phyloP scores from a whole-genome alignment of 1,140 invertebrate species.

The Chrysoperla carnea region DNA sequence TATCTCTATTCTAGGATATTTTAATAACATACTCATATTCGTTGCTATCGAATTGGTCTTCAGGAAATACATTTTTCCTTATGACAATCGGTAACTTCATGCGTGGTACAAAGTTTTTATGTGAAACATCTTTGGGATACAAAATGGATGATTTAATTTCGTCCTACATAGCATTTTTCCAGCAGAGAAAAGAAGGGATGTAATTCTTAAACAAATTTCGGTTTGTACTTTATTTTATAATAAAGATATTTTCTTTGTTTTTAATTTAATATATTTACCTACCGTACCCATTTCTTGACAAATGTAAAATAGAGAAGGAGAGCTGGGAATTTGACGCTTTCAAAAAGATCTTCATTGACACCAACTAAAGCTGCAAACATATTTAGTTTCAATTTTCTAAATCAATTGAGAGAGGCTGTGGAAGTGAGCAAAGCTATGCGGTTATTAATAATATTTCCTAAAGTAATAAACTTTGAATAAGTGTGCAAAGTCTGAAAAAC shows the following conservation, averaged over 20 bases:
- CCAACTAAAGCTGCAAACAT: no score
- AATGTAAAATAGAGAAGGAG: no score
- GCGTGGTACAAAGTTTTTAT: conserved; percentile 70
- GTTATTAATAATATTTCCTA: no score
- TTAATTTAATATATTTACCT: no score
- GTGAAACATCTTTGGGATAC: conserved; percentile 84
- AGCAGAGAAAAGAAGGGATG: conserved; percentile 15
- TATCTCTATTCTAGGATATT: conserved; percentile 41
- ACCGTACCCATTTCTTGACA: no score
- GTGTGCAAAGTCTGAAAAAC: no score
- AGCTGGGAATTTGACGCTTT: no score
- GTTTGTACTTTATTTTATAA: conserved; percentile 1
- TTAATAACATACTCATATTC: conserved; percentile 70
- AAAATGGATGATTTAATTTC: conserved; percentile 95
- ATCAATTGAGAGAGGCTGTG: no score
- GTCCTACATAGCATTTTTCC: conserved; percentile 50
- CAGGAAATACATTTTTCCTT: conserved; percentile 86
- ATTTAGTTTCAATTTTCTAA: no score
- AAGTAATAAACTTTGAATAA: no score
- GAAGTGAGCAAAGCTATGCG: no score
- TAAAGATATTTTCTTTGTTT: not conserved
- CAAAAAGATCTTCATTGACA: no score
- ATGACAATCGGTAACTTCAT: conserved; percentile 83
- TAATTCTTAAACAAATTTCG: conserved; percentile 14
- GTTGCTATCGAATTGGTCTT: conserved; percentile 83